Base-by-base conservation (phyloP, 2,888 invertebrate genomes). In the Thumatha senex region DNA sequence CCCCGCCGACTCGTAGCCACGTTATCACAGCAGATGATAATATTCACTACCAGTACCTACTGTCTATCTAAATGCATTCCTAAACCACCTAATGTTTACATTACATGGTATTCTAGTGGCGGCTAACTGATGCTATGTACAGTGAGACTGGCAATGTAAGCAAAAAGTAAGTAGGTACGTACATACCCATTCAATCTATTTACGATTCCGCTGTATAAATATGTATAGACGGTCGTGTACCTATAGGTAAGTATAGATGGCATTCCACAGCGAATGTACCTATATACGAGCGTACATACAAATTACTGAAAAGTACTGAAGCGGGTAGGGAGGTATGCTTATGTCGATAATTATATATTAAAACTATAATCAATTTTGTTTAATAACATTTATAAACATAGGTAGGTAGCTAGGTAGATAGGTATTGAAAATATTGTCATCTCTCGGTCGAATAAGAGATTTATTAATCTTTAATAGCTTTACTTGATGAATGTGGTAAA, bases 21-120 rank as follows among this genome's bases (percentile, higher is more conserved):
- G 83, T 87, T 91, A 91, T 91, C 89, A 86, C 84, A 78, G 82
- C 88, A 89, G 92, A 92, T 92, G 89, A 91, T 92, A 92, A 92
- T 92, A 92, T 86, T 87, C 87, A 84, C 79, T 77, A 80, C 80
- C 75, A 76, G 82, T 83, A 86, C 84, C 84, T 85, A 86, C 82
- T 86, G 85, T 83, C 85, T 84, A 84, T 83, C 85, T 84, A 84
- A 85, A 88, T 86, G 86, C 89, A 89, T 89, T 88, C 87, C 87
- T 86, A 78, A 66, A 82, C 80, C 80, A 81, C 80, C 85, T 84
- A 86, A 85, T 90, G 89, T 90, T 90, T 89, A 89, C 90, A 89
- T 88, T 89, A 84, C 83, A 84, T 82, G 76, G 76, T 78, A 79
- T 75, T 74, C 74, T 72, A 78, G 72, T 76, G 57, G 58, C 54